Evolutionary conservation across 2,113 vertebrate species (phyloP).

Genomic region (Manacus vitellinus): DNA sequence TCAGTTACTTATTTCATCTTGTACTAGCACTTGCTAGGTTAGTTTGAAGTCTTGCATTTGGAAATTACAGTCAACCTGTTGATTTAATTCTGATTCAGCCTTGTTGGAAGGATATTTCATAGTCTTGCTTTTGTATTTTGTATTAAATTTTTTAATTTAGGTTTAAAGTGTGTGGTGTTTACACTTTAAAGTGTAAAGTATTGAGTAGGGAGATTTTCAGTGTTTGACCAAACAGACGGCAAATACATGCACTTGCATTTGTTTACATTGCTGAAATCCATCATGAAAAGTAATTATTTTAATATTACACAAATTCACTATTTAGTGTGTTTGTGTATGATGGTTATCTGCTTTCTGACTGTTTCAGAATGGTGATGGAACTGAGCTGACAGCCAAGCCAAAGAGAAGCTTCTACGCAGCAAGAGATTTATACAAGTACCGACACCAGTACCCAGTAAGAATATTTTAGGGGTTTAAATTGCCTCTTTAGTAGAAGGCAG

Average conservation of each 20-base stretch:
- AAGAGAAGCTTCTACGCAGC: conserved; percentile 98
- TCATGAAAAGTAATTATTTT: not conserved
- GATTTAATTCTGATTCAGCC: not conserved
- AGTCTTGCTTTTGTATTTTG: not conserved
- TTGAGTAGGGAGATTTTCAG: not conserved
- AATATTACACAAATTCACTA: not conserved
- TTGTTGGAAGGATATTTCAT: not conserved
- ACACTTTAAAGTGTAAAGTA: not conserved
- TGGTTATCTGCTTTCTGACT: conserved; percentile 12
- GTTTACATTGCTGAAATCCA: not conserved
- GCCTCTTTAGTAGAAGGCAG: not conserved
- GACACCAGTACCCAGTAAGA: conserved; percentile 96
- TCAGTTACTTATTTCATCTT: not conserved
- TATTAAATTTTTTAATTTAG: not conserved
- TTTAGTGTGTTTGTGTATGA: not conserved
- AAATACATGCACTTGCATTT: not conserved
- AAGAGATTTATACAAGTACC: conserved; percentile 96
- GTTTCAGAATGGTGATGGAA: conserved; percentile 80
- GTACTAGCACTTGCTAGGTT: not conserved
- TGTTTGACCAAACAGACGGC: not conserved
- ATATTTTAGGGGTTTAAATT: not conserved
- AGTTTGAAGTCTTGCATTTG: not conserved
- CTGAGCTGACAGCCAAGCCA: conserved; percentile 84
- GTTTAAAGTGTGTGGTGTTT: not conserved
- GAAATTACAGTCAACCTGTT: not conserved